Percentiles rank a stretch among this genome's conserved stretches.
Conservation (phyloP, 2,113 vertebrate species). For the Porphyrio hochstetteri region DNA sequence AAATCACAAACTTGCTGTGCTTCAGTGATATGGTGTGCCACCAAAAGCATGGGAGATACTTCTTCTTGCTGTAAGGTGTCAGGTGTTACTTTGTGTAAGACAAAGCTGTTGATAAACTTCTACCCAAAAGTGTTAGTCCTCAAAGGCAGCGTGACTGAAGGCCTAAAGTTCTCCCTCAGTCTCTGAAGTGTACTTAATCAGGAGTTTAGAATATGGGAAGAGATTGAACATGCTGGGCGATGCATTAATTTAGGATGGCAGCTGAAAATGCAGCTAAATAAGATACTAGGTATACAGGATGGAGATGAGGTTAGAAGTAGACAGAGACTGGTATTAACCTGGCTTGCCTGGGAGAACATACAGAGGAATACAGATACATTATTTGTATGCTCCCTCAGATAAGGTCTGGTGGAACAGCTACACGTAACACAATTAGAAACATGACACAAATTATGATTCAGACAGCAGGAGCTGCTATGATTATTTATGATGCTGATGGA, state of each 20-base stretch:
- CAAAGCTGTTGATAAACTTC: background rate
- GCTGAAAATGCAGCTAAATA: background rate
- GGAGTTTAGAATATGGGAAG: background rate
- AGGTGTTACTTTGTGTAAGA: background rate
- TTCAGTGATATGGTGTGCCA: background rate
- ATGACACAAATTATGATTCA: background rate
- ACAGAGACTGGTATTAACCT: background rate
- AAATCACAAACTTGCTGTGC: background rate
- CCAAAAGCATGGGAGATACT: background rate
- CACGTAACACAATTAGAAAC: background rate
- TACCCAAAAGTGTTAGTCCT: background rate
- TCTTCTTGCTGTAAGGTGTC: background rate
- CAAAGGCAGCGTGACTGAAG: background rate
- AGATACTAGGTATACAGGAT: background rate
- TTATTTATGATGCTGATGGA: background rate
- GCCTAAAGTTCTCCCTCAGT: background rate
- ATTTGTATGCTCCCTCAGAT: background rate
- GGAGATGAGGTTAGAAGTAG: background rate
- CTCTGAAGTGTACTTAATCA: background rate
- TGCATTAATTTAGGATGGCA: background rate
- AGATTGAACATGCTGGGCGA: background rate
- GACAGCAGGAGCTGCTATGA: background rate
- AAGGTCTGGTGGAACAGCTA: background rate
- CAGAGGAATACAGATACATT: background rate
- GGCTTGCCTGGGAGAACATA: background rate